A percentile compares a stretch with the other conserved stretches of the same genome.
Evolutionary conservation across 2,797 vertebrate species (phyloP).

Genomic region (Parotocinclus haroldoi): DNA sequence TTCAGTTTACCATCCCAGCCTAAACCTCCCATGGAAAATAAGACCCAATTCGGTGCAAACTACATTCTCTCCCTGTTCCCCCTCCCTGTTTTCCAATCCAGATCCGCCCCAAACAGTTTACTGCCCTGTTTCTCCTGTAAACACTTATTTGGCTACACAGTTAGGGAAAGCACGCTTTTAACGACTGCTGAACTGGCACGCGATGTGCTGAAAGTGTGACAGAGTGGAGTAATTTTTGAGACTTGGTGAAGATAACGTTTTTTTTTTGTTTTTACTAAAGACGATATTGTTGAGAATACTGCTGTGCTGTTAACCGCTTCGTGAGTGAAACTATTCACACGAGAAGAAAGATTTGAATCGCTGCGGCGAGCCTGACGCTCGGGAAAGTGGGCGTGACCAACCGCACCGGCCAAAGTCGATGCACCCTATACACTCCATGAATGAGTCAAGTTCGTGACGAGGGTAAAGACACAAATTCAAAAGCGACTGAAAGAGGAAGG

Average conservation of each 20-base stretch:
- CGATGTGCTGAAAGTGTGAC: not conserved
- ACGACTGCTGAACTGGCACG: not conserved
- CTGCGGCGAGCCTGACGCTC: conserved; percentile 41
- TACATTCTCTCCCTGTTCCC: not conserved
- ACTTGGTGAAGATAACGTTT: not conserved
- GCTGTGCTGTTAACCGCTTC: conserved; percentile 22
- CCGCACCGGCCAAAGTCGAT: conserved; percentile 40
- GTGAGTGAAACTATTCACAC: conserved; percentile 45
- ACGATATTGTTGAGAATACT: not conserved
- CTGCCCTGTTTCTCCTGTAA: conserved; percentile 13
- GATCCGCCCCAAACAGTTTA: conserved; percentile 7
- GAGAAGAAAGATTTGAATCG: conserved; percentile 43
- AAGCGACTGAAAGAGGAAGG: conserved; percentile 26
- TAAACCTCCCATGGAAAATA: conserved; percentile 4
- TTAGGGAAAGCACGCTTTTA: too few species aligned
- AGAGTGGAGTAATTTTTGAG: not conserved
- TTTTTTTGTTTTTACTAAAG: too few species aligned
- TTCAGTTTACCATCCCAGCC: conserved; percentile 5
- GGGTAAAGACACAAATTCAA: conserved; percentile 31
- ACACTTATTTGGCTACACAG: not conserved
- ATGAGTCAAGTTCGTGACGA: conserved; percentile 50
- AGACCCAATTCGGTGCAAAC: not conserved
- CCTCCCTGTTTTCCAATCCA: conserved; percentile 12
- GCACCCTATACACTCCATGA: conserved; percentile 47
- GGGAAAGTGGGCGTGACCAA: conserved; percentile 53